Evolutionary conservation across 2,113 vertebrate genomes (phyloP).

Genomic region (Rattus rattus): DNA sequence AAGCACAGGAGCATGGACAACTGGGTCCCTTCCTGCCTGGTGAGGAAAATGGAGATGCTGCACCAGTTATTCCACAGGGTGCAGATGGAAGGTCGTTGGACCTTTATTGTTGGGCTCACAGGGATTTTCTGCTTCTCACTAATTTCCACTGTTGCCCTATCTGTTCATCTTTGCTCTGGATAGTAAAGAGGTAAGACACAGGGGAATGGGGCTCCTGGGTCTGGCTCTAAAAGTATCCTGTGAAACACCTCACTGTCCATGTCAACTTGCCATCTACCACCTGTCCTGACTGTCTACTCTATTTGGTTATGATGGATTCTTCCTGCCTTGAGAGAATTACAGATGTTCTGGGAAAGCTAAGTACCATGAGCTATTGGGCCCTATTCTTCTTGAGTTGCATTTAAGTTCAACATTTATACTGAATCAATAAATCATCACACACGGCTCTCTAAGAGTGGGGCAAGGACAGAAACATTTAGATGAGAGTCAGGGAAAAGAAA

Average conservation of each 20-base stretch:
- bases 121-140: not conserved
- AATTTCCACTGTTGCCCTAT: not conserved
- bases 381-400: not conserved
- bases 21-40: not conserved
- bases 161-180: not conserved
- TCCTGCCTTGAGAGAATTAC: not conserved
- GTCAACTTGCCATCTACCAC: not conserved
- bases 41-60: not conserved
- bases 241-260: not conserved
- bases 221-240: not conserved
- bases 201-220: not conserved
- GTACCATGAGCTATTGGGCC: no score
- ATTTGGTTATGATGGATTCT: not conserved
- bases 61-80: not conserved
- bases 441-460: not conserved
- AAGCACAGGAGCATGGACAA: not conserved
- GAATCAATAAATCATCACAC: not conserved
- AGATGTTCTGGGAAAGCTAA: not conserved
- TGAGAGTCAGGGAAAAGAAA: not conserved
- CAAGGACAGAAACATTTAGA: not conserved
- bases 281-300: accelerated
- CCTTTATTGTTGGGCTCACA: not conserved
- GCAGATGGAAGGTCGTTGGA: not conserved
- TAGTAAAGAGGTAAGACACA: not conserved
- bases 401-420: not conserved